Conservation (phyloP, 2,113 vertebrate species). For the Odontophorus gujanensis region DNA sequence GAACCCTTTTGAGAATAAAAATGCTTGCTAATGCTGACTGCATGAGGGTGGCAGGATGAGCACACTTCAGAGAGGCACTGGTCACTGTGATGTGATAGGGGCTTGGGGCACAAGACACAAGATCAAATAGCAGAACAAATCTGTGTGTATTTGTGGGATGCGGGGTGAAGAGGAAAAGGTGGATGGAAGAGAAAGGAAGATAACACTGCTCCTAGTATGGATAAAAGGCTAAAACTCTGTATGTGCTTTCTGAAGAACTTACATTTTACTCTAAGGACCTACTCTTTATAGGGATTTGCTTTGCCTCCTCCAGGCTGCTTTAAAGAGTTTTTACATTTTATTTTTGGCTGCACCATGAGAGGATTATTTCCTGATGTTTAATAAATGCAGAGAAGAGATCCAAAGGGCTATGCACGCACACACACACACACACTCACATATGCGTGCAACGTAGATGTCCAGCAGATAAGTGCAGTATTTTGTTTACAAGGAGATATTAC, state of each 20-base stretch:
- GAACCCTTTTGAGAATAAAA: background rate
- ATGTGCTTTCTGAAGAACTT: background rate
- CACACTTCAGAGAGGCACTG: background rate
- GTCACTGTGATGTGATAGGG: background rate
- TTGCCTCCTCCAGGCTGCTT: constrained; percentile 4
- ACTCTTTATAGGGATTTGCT: constrained; percentile 12
- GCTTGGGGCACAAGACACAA: accelerated
- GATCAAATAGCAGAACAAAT: background rate
- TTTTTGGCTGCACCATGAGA: constrained; percentile 4
- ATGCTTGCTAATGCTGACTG: background rate
- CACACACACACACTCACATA: background rate
- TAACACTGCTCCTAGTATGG: background rate
- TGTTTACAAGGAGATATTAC: constrained; percentile 70
- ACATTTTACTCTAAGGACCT: background rate
- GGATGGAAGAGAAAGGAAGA: background rate
- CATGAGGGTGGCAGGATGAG: background rate
- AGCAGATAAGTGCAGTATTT: constrained; percentile 60
- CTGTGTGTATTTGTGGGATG: background rate
- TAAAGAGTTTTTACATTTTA: background rate
- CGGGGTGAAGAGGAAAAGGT: background rate
- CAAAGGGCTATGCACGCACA: background rate
- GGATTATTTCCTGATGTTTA: constrained; percentile 42
- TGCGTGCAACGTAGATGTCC: constrained; percentile 19
- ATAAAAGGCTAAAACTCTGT: background rate
- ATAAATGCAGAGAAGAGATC: constrained; percentile 28